Conservation (phyloP, 2,888 invertebrate species). For the Agrenia bidenticulata region DNA sequence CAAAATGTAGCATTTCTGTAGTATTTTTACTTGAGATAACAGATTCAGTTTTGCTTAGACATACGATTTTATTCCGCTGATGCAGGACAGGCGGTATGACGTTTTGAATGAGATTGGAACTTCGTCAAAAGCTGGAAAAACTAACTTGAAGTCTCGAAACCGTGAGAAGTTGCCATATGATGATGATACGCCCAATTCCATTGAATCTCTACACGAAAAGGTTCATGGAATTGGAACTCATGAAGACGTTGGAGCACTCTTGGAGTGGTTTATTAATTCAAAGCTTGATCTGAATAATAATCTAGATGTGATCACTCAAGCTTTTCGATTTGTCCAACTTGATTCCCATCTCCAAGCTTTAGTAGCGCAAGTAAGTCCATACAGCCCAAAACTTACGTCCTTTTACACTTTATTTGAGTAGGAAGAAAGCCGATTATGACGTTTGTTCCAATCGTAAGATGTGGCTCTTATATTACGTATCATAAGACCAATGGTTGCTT, state of each 20-base stretch:
- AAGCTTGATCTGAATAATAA: constrained; percentile 35
- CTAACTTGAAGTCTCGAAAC: neutral
- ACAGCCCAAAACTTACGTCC: neutral
- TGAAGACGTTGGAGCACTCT: constrained; percentile 34
- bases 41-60: too few species aligned
- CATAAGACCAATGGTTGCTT: too few species aligned
- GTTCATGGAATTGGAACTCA: neutral
- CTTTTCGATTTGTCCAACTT: constrained; percentile 49
- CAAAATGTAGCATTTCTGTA: too few species aligned
- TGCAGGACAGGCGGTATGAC: neutral
- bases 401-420: neutral
- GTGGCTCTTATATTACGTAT: too few species aligned
- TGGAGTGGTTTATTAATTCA: constrained; percentile 39
- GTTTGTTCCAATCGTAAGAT: too few species aligned
- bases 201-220: neutral
- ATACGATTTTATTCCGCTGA: too few species aligned
- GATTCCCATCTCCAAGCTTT: constrained; percentile 45
- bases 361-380: constrained; percentile 40
- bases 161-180: constrained; percentile 11
- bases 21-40: too few species aligned
- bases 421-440: constrained; percentile 15
- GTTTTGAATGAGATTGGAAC: neutral
- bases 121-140: neutral
- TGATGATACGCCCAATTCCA: neutral
- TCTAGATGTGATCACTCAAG: constrained; percentile 49